Evolutionary conservation across 1,140 invertebrate species (phyloP), one percentile per base, ranked within the genome.

Genomic region (Bombus waltoni): DNA sequence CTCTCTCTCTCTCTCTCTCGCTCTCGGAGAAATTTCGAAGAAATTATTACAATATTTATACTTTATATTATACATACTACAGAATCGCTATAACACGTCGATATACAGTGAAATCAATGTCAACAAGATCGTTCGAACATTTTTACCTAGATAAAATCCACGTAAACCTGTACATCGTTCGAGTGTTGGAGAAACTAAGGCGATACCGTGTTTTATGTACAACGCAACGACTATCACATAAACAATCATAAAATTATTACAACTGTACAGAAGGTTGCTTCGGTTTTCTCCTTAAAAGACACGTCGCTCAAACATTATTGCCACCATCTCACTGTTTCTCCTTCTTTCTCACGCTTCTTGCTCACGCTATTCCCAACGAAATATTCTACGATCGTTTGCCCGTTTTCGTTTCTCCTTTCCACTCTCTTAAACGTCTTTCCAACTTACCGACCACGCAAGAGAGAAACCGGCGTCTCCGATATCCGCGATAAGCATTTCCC

Each of bases 191-290:
- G 3, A 57, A 75, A 75, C 47, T 40, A 75, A 35, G 32, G 73
- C 73, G 73, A 35, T 66, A 66, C 38, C 32, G 73, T 76, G 25
- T 59, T 35, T 25, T 53, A 79, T 79, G 62, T 79, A 79, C 77
- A 66, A 84, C 66, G 71, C 42, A 83, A 40, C 40, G 32, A 18
- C 59, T 53, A 70, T 47, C 28, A 40, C 74, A 77, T 25, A 4
- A 35, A 35, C n/a, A 72, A 71, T 25, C 76, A 79, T 72, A 62
- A 80, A 72, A 79, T 76, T 13, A 76, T 68, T 57, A 68, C 73
- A 74, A 82, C 70, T 44, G 75, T 78, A 78, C 75, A 65, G 57
- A 78, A 78, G 42, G 15, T 65, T 78, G 75, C 35, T 65, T 78
- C 53, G 75, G 59, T 78, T 78, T 44, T 32, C 35, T 53, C 79